phyloP scores from a whole-genome alignment of 2,888 invertebrate genomes.

The Baccha elongata region DNA sequence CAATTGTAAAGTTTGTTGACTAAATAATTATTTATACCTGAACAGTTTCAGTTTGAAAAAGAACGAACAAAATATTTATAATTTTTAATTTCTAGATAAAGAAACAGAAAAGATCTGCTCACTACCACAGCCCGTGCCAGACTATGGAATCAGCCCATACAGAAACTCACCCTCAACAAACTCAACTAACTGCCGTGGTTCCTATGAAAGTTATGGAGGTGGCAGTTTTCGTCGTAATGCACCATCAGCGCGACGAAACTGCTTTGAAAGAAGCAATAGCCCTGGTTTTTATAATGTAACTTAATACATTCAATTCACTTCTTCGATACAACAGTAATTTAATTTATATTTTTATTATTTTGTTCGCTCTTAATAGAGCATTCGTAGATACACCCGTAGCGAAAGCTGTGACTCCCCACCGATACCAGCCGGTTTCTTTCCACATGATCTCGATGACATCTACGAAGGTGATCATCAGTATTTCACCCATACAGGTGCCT shows the following conservation, averaged over 20 bases:
- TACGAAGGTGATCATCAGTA: conserved; percentile 82
- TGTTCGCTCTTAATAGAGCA: conserved; percentile 79
- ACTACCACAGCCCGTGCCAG: conserved; percentile 81
- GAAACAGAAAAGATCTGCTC: conserved; percentile 77
- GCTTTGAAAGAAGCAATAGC: conserved; percentile 80
- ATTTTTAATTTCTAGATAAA: conserved; percentile 74
- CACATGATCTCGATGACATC: conserved; percentile 82
- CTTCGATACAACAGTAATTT: too few relatives aligned
- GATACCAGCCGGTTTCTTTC: conserved; percentile 79
- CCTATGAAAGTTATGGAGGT: conserved; percentile 78
- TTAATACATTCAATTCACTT: conserved; percentile 3
- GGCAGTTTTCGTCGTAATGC: conserved; percentile 79
- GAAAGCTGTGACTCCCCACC: conserved; percentile 79
- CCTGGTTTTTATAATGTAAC: conserved; percentile 81
- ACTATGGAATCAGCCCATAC: conserved; percentile 78
- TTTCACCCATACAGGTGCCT: conserved; percentile 81
- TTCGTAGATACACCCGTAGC: conserved; percentile 77
- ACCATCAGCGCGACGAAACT: conserved; percentile 79
- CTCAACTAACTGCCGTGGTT: conserved; percentile 76
- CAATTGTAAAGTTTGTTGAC: too few relatives aligned
- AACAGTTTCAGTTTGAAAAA: too few relatives aligned
- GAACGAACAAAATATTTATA: neutral
- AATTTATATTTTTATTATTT: conserved; percentile 1
- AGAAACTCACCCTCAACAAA: conserved; percentile 78
- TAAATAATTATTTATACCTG: too few relatives aligned